Evolutionary conservation across 2,797 vertebrate genomes (phyloP).

Genomic region (Catamblyrhynchus diadema): DNA sequence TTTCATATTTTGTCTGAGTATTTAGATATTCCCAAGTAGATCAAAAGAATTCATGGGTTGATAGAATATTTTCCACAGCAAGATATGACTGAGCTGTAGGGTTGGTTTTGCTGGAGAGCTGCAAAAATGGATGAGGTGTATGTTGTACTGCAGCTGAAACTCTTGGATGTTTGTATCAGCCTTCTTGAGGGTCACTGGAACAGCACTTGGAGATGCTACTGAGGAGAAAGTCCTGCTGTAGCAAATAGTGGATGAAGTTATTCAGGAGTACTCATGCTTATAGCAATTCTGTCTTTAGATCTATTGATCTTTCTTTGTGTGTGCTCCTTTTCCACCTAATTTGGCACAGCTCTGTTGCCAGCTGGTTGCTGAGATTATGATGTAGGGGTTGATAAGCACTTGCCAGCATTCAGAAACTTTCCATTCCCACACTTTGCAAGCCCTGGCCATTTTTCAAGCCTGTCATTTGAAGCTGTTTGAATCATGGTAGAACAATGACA

Average conservation of each 20-base stretch:
- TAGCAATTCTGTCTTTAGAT: background rate
- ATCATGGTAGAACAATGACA: conserved; percentile 55
- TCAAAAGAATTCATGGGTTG: background rate
- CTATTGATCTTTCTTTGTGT: conserved; percentile 26
- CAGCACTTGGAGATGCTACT: background rate
- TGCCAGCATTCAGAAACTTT: conserved; percentile 61
- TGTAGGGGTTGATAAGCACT: conserved; percentile 33
- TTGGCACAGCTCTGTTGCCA: conserved; percentile 10
- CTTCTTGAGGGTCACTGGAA: background rate
- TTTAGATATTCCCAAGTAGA: background rate
- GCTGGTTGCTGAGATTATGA: conserved; percentile 31
- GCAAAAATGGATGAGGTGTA: background rate
- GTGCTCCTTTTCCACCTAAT: conserved; percentile 39
- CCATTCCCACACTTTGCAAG: conserved; percentile 60
- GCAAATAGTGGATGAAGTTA: conserved; percentile 9
- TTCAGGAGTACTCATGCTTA: background rate
- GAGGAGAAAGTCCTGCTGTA: background rate
- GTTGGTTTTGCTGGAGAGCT: background rate
- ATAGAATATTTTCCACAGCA: background rate
- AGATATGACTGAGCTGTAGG: background rate
- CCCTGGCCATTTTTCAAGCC: conserved; percentile 10
- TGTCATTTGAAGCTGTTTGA: conserved; percentile 44
- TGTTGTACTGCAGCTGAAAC: background rate
- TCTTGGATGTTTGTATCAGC: background rate
- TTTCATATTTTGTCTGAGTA: background rate